Percentiles rank a stretch among this genome's conserved stretches.
Conservation (phyloP, 2,888 invertebrate species). For the Cosmia pyralina region DNA sequence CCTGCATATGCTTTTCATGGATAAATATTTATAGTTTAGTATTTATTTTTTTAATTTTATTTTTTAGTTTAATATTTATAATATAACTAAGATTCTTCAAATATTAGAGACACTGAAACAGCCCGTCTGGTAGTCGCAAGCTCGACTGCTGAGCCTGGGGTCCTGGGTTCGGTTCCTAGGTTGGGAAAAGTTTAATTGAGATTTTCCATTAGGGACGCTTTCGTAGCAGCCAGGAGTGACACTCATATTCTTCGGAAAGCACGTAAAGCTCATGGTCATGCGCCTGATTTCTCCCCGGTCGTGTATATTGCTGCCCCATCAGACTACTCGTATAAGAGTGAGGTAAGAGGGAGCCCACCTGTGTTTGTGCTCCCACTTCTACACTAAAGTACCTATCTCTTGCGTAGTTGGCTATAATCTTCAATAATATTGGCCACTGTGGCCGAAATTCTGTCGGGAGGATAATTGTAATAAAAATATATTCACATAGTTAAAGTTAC, state of each 20-base stretch:
- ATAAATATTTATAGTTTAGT: background rate
- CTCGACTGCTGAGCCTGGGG: background rate
- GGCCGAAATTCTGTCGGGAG: background rate
- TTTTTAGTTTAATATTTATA: too few relatives aligned
- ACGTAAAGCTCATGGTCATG: too few relatives aligned
- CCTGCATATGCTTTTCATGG: background rate
- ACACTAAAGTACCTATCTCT: background rate
- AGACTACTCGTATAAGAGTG: background rate
- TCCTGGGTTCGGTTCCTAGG: background rate
- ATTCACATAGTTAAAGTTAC: background rate
- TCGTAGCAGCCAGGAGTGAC: background rate
- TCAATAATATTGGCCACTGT: background rate
- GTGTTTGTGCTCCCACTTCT: too few relatives aligned
- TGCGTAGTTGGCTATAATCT: background rate
- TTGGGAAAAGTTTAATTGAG: too few relatives aligned
- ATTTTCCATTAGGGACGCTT: background rate
- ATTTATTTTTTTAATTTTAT: too few relatives aligned
- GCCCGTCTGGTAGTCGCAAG: background rate
- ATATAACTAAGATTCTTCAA: background rate
- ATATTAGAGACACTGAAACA: background rate
- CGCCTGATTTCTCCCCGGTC: background rate
- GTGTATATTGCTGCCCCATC: background rate
- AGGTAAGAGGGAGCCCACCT: too few relatives aligned
- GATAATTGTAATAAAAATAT: background rate
- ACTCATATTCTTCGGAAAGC: background rate